Base-by-base conservation (phyloP, 1,140 invertebrate genomes). In the Leptopilina boulardi region DNA sequence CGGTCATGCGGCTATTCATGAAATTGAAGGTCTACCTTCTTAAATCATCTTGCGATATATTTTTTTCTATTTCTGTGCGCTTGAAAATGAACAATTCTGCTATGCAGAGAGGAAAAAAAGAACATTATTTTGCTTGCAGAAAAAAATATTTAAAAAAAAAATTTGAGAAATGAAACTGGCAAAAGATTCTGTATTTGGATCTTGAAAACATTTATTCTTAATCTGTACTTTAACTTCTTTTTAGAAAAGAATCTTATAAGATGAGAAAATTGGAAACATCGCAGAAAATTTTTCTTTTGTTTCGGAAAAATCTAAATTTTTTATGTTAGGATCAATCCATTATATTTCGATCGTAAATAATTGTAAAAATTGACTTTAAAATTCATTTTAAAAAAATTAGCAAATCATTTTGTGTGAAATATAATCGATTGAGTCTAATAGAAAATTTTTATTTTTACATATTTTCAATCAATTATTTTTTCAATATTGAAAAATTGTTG, bases 1-100 rank as follows among this genome's bases (percentile, higher is more conserved):
- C 51, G 85, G 82, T 4, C 82, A 83, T 51, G 71, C 81, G 59
- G 71, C 73, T 66, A 76, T 41, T 59, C 79, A 82, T 18, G 84
- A 86, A 47, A 83, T 84, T 11, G 75, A 80, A 70, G 75, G 77
- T 71, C 80, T 87, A 21, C 82, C 85, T 1, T 85, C 83, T 54
- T 87, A 88, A 78, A 84, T 74, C 0, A 30, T 77, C 23, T 19
- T 15, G n/a, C n/a, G n/a, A n/a, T n/a, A n/a, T 59, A 70, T 30
- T 19, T 23, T 23, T n/a, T 19, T 30, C 6, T 66, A 23, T 66
- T 26, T n/a, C 59, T 15, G 26, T 66, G 59, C 26, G 59, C 59
- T 66, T 66, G 13, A 15, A 9, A 30, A 30, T 15, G 26, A 66
- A 30, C 9, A 30, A 66, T 66, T 66, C 59, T 73, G 42, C 34